Conservation (phyloP, 2,113 vertebrate species). For the Ceuthmochares aereus region DNA sequence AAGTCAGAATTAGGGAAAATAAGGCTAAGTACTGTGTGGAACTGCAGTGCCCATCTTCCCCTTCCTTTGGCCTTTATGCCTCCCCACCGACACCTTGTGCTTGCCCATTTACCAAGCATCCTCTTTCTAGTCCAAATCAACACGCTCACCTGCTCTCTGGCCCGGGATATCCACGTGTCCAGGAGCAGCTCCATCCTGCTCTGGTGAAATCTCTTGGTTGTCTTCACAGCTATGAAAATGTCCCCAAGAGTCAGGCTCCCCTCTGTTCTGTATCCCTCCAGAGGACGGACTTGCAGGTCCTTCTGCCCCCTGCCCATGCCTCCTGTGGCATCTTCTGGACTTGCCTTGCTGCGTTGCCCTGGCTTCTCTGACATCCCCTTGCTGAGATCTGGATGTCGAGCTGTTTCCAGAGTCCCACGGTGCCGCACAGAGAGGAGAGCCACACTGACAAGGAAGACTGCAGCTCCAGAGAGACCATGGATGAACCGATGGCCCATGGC, state of each 20-base stretch:
- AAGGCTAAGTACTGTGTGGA: not conserved
- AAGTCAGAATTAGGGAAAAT: not conserved
- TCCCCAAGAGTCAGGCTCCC: conserved; percentile 73
- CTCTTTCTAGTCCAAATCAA: not conserved
- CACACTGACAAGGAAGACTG: conserved; percentile 29
- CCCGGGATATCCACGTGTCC: conserved; percentile 90
- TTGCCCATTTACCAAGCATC: not conserved
- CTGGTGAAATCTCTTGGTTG: conserved; percentile 86
- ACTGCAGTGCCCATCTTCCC: not conserved
- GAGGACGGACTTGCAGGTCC: not conserved
- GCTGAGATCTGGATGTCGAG: not conserved
- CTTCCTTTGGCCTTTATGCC: not conserved
- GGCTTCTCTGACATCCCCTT: not conserved
- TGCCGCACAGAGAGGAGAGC: conserved; percentile 48
- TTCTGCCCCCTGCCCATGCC: not conserved
- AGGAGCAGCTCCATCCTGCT: conserved; percentile 87
- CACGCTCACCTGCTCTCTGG: conserved; percentile 81
- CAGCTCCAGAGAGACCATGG: conserved; percentile 43
- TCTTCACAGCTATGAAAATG: conserved; percentile 90
- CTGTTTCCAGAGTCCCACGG: not conserved
- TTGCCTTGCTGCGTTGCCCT: fast-evolving
- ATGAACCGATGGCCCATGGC: conserved; percentile 49
- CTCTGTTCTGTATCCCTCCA: fast-evolving
- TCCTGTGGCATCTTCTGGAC: not conserved
- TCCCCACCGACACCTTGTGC: fast-evolving